Base-by-base conservation (phyloP, 2,797 vertebrate species). In the Cossypha dichroa region DNA sequence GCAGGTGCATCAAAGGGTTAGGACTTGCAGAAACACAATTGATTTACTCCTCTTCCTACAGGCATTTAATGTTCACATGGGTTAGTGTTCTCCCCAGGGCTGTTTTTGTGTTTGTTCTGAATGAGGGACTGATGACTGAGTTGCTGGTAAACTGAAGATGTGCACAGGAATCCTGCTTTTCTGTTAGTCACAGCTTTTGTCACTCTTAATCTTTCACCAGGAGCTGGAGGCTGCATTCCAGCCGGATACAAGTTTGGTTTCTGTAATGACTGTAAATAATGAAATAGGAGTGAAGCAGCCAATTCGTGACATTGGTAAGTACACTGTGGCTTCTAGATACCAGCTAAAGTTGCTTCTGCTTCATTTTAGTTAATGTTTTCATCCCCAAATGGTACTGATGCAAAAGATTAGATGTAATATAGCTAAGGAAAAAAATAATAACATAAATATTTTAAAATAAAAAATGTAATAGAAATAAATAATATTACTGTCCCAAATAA, bases 201-300 rank as follows among this genome's bases (percentile, higher is more conserved):
- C 25, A 40, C 18, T 73, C 48, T 86, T 33, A 62, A 85, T 92
- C 8, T 92, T 95, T 74, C 52, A 22, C 55, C 97, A 97, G 97
- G 97, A 98, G 59, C 51, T 98, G 78, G 99, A 99, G 97, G 97
- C 98, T 95, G 98, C 98, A 0, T 98, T 99, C 74, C 97, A 98
- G 78, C 98, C 99, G 0, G 99, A 99, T 79, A 99, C 99, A 31
- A 98, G 98, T 89, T 96, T 99, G 95, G 98, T 99, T 85, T 99
- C 99, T 1, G 94, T 99, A 73, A 99, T 99, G 99, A 98, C 98
- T 13, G 95, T 99, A 88, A 99, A 99, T 97, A 99, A 99, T 73
- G 99, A 99, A 97, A 99, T 99, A 76, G 99, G 99, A 94, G 99
- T 99, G 68, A 98, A 97, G 66, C 99, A 99, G 93, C 99, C 99